phyloP scores from a whole-genome alignment of 2,113 vertebrate species.

The Hypanus sabinus region DNA sequence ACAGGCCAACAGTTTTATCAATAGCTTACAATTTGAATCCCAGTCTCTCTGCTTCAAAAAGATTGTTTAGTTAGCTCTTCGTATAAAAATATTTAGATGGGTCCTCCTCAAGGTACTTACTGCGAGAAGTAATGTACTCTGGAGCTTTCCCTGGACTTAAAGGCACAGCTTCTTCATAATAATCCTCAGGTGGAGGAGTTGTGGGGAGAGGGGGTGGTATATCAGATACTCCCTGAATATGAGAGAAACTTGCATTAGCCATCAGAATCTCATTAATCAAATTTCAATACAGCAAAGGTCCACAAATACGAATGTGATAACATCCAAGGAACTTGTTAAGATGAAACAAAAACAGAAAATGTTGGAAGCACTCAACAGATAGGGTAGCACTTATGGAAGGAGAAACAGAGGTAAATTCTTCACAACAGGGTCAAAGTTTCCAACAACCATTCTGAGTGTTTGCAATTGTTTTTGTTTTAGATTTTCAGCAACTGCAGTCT shows the following conservation, averaged over 20 bases:
- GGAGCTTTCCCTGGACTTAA: slow-evolving; percentile 79
- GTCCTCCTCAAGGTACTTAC: slow-evolving; percentile 55
- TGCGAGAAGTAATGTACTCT: slow-evolving; percentile 81
- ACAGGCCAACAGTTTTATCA: background rate
- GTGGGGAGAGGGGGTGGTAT: slow-evolving; percentile 79
- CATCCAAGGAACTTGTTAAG: too few relatives aligned
- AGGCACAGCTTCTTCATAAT: slow-evolving; percentile 93
- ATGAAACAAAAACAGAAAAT: too few relatives aligned
- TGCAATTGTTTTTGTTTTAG: too few relatives aligned
- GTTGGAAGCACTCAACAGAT: too few relatives aligned
- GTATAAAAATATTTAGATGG: background rate
- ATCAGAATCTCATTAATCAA: background rate
- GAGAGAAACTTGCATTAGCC: background rate
- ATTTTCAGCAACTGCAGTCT: too few relatives aligned
- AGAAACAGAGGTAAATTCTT: too few relatives aligned
- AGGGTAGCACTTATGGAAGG: too few relatives aligned
- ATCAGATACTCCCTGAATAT: slow-evolving; percentile 62
- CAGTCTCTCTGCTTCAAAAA: background rate
- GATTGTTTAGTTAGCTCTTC: background rate
- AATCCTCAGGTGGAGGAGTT: slow-evolving; percentile 85
- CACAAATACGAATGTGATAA: background rate
- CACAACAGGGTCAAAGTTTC: too few relatives aligned
- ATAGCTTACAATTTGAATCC: background rate
- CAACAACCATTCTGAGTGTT: too few relatives aligned
- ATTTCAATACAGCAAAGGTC: background rate